Evolutionary conservation across 2,113 vertebrate species (phyloP), one percentile per base, ranked within the genome.

Genomic region (Hystrix cristata): DNA sequence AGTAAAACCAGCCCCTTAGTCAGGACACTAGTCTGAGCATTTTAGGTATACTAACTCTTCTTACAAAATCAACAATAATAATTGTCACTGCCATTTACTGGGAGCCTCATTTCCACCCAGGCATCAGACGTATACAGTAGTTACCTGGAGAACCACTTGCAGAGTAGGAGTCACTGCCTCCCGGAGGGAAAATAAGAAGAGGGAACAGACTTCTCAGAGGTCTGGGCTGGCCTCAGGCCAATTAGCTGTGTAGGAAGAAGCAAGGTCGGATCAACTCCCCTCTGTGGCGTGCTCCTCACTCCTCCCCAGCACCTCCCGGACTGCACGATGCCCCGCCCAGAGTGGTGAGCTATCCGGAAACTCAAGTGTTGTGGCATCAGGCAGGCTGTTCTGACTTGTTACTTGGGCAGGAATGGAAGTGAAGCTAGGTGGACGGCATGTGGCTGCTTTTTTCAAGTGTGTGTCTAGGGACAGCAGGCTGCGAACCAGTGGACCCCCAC

Each of bases 1-100:
- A 34, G 19, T 59, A 25, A 69, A 74, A 51, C 0, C 1, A 60
- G 29, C 16, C 16, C 67, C 15, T 38, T 64, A 43, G 5, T 0
- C 3, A 79, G 43, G n/a, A 31, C 21, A 81, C 25, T 65, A 4
- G 76, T 89, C 83, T 31, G 23, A 90, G 38, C 11, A 19, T 18
- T 89, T 48, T n/a, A 46, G 46, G 6, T 87, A 11, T 11, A 78
- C 25, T 64, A 80, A 65, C 62, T 57, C n/a, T 89, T 81, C 79
- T 69, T 64, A 80, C 9, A 87, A 83, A 93, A 55, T 81, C 84
- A 80, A 71, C 46, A 79, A 2, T 67, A 91, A 53, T 93, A 46
- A 81, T 4, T 71, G 29, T 23, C 43, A 19, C 48, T 48, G 48
- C 48, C 38, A 59, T 64, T 82, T 67, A 34, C 29, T 38, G 67